phyloP scores from a whole-genome alignment of 2,888 invertebrate genomes.

The Rhagophthalmus giganteus region DNA sequence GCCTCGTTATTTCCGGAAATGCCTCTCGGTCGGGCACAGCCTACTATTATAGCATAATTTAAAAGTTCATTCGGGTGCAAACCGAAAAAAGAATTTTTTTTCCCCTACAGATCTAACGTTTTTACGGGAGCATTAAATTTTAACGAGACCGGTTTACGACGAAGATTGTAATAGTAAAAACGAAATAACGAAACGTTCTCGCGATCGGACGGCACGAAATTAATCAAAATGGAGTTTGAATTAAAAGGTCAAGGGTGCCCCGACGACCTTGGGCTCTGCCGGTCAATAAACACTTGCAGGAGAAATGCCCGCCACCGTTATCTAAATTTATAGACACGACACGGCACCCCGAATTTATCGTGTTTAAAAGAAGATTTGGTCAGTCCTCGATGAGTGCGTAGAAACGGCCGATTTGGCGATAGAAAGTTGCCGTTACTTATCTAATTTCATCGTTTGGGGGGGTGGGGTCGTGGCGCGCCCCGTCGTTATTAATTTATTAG shows the following conservation, averaged over 20 bases:
- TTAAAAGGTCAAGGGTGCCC: conserved; percentile 25
- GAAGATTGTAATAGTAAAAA: background rate
- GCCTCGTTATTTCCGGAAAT: conserved; percentile 25
- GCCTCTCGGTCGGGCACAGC: conserved; percentile 14
- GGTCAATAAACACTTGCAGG: conserved; percentile 20
- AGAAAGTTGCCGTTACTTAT: no score
- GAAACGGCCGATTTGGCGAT: no score
- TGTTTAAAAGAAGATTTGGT: no score
- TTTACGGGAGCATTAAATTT: background rate
- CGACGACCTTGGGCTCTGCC: conserved; percentile 19
- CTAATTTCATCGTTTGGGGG: no score
- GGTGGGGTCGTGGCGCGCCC: no score
- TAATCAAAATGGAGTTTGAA: conserved; percentile 6
- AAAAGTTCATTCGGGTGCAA: conserved; percentile 9
- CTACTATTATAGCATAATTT: conserved; percentile 11
- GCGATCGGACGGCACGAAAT: background rate
- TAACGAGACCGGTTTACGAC: conserved; percentile 1
- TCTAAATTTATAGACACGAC: conserved; percentile 21
- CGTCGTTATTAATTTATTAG: no score
- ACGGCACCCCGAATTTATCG: conserved; percentile 8
- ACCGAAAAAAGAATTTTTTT: no score
- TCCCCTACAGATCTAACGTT: conserved; percentile 1
- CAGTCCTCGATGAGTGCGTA: no score
- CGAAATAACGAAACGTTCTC: no score
- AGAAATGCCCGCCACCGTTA: conserved; percentile 18